Percentiles rank a stretch among this genome's conserved stretches.
Conservation (phyloP, 2,113 vertebrate species). For the Ceuthmochares aereus region DNA sequence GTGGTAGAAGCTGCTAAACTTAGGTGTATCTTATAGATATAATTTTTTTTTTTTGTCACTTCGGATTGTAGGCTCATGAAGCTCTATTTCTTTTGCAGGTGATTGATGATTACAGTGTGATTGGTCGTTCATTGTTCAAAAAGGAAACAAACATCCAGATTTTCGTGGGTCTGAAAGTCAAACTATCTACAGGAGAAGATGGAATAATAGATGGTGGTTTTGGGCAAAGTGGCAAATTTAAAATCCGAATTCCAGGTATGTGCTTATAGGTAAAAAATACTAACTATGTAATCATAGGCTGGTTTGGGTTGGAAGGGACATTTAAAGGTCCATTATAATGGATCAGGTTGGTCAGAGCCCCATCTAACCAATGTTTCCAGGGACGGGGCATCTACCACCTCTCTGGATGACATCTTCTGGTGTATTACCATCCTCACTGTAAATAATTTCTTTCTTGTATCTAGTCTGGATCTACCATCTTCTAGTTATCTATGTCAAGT, state of each 20-base stretch:
- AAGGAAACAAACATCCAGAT: conserved; percentile 98
- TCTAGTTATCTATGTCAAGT: not conserved
- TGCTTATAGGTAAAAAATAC: not conserved
- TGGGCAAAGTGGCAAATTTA: conserved; percentile 97
- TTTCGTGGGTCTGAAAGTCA: conserved; percentile 93
- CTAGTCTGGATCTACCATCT: not conserved
- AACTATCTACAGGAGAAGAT: conserved; percentile 89
- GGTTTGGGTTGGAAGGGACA: not conserved
- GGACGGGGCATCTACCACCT: not conserved
- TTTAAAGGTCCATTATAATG: not conserved
- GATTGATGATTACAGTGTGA: conserved; percentile 91
- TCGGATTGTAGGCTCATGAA: not conserved
- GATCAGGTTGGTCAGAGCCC: not conserved
- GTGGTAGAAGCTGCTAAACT: not conserved
- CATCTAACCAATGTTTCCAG: not conserved
- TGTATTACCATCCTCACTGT: not conserved
- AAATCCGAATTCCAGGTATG: conserved; percentile 90
- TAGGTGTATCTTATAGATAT: not conserved
- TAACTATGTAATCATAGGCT: not conserved
- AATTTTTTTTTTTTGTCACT: not conserved
- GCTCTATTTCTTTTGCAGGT: conserved; percentile 74
- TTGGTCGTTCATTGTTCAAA: conserved; percentile 95
- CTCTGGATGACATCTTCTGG: not conserved
- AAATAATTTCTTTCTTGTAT: not conserved
- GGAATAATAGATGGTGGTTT: conserved; percentile 93